These are phyloP conservation scores for Leptopterna dolabrata DNA, from an alignment of 2,888 invertebrate genomes.

Conservation along the genomic window DNA sequence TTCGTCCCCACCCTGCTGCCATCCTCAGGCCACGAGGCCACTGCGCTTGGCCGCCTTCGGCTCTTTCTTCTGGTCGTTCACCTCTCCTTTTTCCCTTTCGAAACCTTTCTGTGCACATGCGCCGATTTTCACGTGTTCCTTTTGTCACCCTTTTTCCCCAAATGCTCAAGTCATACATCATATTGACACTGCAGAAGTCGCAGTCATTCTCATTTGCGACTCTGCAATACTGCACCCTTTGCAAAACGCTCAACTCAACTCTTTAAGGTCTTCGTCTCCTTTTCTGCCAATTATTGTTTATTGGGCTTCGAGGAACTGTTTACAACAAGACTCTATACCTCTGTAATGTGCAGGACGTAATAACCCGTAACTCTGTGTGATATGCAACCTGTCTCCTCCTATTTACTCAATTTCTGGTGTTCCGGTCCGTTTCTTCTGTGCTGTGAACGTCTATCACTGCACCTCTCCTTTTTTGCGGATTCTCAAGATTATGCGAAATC, in stretches of 20 bases:
- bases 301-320: neutral
- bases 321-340: too few relatives aligned
- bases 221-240: neutral
- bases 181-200: neutral
- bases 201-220: neutral
- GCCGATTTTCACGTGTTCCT: neutral
- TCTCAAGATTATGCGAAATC: too few relatives aligned
- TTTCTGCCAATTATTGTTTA: neutral
- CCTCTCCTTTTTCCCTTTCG: neutral
- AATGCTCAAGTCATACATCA: neutral
- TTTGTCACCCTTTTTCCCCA: neutral
- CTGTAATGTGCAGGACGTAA: too few relatives aligned
- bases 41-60: neutral
- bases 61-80: slow-evolving; percentile 17
- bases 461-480: too few relatives aligned
- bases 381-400: too few relatives aligned
- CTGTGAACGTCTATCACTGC: too few relatives aligned
- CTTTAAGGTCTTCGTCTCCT: neutral
- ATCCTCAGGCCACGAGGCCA: neutral
- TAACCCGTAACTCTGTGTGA: too few relatives aligned
- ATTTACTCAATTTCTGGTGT: too few relatives aligned
- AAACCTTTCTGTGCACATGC: neutral
- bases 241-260: neutral
- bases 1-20: neutral
- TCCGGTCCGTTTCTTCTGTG: too few relatives aligned